These are phyloP conservation scores for Ceratothoa steindachneri DNA, from an alignment of 2,888 invertebrate species.

Conservation along the genomic window DNA sequence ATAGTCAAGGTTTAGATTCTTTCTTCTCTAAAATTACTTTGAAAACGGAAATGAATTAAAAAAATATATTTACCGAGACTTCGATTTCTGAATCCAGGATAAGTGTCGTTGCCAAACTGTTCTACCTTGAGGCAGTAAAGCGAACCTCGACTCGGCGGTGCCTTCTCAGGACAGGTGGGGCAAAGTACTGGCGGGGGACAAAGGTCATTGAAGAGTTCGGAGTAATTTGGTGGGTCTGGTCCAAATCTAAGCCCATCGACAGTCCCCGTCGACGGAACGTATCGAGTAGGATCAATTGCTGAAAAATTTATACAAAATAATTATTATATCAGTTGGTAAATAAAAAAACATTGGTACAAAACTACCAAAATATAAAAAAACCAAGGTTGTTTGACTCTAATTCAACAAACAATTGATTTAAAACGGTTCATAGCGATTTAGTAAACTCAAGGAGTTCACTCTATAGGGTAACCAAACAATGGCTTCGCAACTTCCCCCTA, in stretches of 20 bases:
- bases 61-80: conserved; percentile 19
- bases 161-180: conserved; percentile 32
- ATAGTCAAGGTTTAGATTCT: too few species aligned
- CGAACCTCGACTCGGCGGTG: conserved; percentile 26
- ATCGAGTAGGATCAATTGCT: conserved; percentile 36
- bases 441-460: too few species aligned
- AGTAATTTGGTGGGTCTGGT: conserved; percentile 32
- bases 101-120: conserved; percentile 40
- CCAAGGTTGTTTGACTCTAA: too few species aligned
- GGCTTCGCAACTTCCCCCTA: too few species aligned
- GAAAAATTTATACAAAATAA: background rate
- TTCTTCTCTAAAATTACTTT: too few species aligned
- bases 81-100: conserved; percentile 37
- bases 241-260: conserved; percentile 33
- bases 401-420: too few species aligned
- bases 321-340: background rate
- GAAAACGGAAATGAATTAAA: too few species aligned
- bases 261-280: conserved; percentile 37
- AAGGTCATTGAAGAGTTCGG: conserved; percentile 39
- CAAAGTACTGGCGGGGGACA: conserved; percentile 34
- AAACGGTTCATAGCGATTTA: too few species aligned
- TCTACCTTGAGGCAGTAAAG: conserved; percentile 39
- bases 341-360: too few species aligned
- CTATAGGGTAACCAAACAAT: too few species aligned
- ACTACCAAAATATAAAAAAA: too few species aligned